Evolutionary conservation across 2,113 vertebrate genomes (phyloP).

Genomic region (Mirounga angustirostris): DNA sequence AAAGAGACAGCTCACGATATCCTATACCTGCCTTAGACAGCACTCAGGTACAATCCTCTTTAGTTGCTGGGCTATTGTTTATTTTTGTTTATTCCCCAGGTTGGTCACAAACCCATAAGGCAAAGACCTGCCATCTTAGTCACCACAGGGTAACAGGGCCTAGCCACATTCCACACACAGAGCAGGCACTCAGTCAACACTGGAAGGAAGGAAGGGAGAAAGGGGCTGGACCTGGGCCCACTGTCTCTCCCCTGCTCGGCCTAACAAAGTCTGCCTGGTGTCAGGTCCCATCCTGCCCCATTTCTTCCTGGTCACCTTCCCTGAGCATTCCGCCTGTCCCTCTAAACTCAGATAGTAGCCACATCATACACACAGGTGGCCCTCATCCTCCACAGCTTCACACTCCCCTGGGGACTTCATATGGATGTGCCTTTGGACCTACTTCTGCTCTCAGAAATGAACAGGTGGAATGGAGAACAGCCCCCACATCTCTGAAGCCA

Average conservation of each 20-base stretch:
- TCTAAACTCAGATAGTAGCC: not conserved
- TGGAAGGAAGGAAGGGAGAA: not conserved
- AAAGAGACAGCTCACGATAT: fast-evolving
- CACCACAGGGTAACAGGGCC: not conserved
- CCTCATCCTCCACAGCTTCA: not conserved
- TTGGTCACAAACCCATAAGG: not conserved
- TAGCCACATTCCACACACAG: not conserved
- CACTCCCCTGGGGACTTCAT: not conserved
- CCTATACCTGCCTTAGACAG: not conserved
- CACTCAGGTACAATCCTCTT: not conserved
- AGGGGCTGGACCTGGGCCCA: not conserved
- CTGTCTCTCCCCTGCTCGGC: not conserved
- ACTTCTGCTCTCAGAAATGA: not conserved
- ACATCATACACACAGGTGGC: fast-evolving
- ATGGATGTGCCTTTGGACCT: not conserved
- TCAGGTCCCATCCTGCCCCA: too few relatives aligned
- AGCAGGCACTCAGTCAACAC: not conserved
- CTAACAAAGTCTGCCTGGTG: not conserved
- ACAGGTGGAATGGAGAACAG: too few relatives aligned
- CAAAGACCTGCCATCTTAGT: not conserved
- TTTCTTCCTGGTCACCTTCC: not conserved
- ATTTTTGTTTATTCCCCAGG: not conserved
- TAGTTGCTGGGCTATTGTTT: not conserved
- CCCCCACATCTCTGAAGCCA: not conserved
- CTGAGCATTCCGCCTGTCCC: not conserved